A percentile compares a stretch with the other conserved stretches of the same genome.
These are phyloP conservation scores for Epinephelus moara DNA, from an alignment of 2,113 vertebrate genomes.

Conservation along the genomic window DNA sequence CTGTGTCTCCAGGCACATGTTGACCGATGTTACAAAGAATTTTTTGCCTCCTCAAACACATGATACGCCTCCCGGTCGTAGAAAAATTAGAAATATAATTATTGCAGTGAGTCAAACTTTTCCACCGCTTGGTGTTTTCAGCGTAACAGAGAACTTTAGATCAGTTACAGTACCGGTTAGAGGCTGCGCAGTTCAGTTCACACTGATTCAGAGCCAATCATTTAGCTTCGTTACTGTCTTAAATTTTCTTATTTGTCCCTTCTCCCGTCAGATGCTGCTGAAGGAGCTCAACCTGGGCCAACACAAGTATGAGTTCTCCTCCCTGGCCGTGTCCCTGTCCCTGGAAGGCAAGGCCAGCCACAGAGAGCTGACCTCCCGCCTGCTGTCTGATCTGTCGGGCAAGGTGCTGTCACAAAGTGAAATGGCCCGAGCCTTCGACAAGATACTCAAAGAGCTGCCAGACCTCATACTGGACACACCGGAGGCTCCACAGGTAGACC, in stretches of 20 bases:
- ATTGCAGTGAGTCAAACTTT: no score
- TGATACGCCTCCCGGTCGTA: no score
- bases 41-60: no score
- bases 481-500: slow-evolving; percentile 88
- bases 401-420: slow-evolving; percentile 84
- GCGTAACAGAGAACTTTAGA: neutral
- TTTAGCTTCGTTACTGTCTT: neutral
- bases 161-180: neutral
- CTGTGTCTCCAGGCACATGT: no score
- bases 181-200: neutral
- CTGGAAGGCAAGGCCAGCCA: slow-evolving; percentile 93
- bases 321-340: slow-evolving; percentile 87
- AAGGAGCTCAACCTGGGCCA: slow-evolving; percentile 87
- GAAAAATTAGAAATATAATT: no score
- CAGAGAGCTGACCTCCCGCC: slow-evolving; percentile 89
- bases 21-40: no score
- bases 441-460: slow-evolving; percentile 87
- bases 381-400: slow-evolving; percentile 87
- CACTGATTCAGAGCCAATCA: neutral
- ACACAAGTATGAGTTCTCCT: slow-evolving; percentile 85
- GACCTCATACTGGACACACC: slow-evolving; percentile 92
- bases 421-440: slow-evolving; percentile 87
- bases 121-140: no score
- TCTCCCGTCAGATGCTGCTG: slow-evolving; percentile 83
- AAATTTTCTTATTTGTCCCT: slow-evolving; percentile 23